Percentiles rank a stretch among this genome's conserved stretches.
These are phyloP conservation scores for Morpho deidamia DNA, from an alignment of 2,888 invertebrate genomes.

Conservation along the genomic window DNA sequence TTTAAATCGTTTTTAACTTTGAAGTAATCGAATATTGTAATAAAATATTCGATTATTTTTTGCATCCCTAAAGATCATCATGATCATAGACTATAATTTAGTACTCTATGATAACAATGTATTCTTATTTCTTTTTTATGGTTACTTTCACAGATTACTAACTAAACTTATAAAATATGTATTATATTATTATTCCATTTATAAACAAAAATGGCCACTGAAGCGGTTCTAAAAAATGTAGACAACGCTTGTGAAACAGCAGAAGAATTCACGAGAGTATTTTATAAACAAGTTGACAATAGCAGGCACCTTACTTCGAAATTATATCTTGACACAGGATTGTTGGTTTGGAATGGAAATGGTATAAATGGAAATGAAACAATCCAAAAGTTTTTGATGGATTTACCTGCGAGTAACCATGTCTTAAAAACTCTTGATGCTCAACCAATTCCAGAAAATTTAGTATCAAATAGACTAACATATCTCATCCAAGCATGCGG, in stretches of 20 bases:
- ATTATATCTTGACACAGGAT: constrained; percentile 89
- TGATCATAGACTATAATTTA: too few relatives aligned
- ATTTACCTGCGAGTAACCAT: constrained; percentile 90
- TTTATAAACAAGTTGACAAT: constrained; percentile 93
- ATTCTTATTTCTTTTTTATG: too few relatives aligned
- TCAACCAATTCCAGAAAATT: constrained; percentile 89
- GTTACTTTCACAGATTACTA: too few relatives aligned
- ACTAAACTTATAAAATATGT: too few relatives aligned
- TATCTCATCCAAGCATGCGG: constrained; percentile 92
- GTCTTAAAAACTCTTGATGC: constrained; percentile 88
- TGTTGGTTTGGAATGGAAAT: constrained; percentile 96
- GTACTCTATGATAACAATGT: too few relatives aligned
- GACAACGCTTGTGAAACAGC: constrained; percentile 91
- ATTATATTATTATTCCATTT: too few relatives aligned
- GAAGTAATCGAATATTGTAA: too few relatives aligned
- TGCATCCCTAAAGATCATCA: too few relatives aligned
- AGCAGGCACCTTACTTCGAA: constrained; percentile 89
- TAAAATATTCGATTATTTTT: too few relatives aligned
- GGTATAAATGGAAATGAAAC: constrained; percentile 87
- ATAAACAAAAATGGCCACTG: constrained; percentile 45
- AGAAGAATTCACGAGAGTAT: constrained; percentile 92
- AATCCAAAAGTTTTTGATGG: constrained; percentile 91
- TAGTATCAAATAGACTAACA: constrained; percentile 87
- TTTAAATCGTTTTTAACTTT: too few relatives aligned
- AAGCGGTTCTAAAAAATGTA: constrained; percentile 81